A percentile compares a stretch with the other conserved stretches of the same genome.
Conservation (phyloP, 2,113 vertebrate species). For the Aptenodytes patagonicus region DNA sequence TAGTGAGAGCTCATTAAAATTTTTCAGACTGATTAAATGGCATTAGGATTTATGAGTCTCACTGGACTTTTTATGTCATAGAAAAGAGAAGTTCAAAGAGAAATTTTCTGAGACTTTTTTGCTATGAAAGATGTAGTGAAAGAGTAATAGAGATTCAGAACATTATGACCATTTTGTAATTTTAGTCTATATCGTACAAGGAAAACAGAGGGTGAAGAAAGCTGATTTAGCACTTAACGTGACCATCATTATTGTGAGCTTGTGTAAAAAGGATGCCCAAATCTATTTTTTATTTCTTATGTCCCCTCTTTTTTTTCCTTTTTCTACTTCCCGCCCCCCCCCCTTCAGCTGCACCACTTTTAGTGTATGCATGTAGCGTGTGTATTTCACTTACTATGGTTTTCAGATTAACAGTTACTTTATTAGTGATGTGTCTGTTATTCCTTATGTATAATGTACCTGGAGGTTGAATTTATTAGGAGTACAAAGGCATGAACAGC, state of each 20-base stretch:
- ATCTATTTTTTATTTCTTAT: background rate
- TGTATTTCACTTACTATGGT: background rate
- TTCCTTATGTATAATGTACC: background rate
- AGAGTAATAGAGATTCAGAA: background rate
- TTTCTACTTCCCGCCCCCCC: background rate
- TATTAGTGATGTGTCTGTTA: background rate
- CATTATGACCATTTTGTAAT: background rate
- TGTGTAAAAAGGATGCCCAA: background rate
- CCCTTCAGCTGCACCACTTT: background rate
- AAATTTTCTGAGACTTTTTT: background rate
- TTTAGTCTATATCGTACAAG: background rate
- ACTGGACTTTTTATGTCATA: conserved; percentile 14
- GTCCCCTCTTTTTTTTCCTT: accelerated
- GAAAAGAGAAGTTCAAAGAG: conserved; percentile 12
- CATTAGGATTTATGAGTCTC: conserved; percentile 50
- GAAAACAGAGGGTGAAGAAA: background rate
- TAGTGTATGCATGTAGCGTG: background rate
- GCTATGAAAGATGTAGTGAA: background rate
- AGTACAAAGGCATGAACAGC: background rate
- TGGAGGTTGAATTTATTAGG: background rate
- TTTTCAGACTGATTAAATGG: conserved; percentile 51
- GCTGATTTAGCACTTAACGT: background rate
- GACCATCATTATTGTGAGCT: background rate
- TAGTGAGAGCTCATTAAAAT: conserved; percentile 45
- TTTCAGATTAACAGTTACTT: background rate